Base-by-base conservation (phyloP, 2,113 vertebrate species). In the Rhadina sibilatrix region DNA sequence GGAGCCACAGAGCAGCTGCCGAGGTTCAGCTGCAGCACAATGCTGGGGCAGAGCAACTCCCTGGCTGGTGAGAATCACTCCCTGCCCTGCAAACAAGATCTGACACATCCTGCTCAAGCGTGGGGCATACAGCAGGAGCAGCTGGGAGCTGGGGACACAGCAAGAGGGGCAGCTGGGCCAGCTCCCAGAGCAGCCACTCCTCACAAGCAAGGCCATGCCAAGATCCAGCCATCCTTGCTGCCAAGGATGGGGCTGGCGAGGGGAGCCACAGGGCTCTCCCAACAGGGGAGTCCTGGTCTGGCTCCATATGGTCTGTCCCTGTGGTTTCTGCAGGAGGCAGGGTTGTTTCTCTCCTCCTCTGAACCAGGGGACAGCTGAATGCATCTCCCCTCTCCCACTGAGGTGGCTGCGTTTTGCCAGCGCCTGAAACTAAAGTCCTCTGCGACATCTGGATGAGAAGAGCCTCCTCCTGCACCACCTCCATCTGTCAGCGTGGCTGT, bases 161-260 rank as follows among this genome's bases (percentile, higher is more conserved):
- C 2, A 8, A 76, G 20, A 75, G 61, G 11, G 8, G 93, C 83
- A 87, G 93, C 83, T 70, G 75, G 89, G 69, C 47, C 1, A 0
- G 40, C 37, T 9, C 59, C 59, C 37, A 12, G 20, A 78, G 60
- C 49, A 87, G 87, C 50, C 1, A 0, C 69, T 92, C 40, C 83
- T 68, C 6, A 0, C 47, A 46, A 9, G 37, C 1, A 5, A 60
- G 79, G 37, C 46, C 16, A 10, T 0, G 3, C 1, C 4, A 56
- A 81, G 37, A 85, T 38, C 33, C 61, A 85, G 37, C 21, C 66
- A 72, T 69, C 66, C 37, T 70, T 53, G 71, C 61, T 84, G 77
- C 77, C 65, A 31, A 31, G 83, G 49, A n/a, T 5, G 30, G 64
- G 42, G 61, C 53, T 76, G 85, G 46, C 0, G 0, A 93, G 63